Conservation (phyloP, 2,797 vertebrate genomes). For the Etheostoma nigrum region DNA sequence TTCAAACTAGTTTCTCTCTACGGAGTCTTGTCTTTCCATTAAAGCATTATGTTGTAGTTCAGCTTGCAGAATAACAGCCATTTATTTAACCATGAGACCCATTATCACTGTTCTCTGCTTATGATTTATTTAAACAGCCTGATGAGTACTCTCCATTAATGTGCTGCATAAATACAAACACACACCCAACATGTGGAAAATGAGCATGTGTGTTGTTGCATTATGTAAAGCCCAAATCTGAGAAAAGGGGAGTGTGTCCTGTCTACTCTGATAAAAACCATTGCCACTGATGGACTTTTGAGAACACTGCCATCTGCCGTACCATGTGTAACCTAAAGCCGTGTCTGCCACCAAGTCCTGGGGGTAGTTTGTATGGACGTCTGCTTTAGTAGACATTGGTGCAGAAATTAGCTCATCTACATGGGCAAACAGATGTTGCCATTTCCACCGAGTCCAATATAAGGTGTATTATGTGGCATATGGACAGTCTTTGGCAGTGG, state of each 20-base stretch:
- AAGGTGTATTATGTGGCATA: slow-evolving; percentile 75
- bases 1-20: not conserved
- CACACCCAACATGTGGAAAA: slow-evolving; percentile 54
- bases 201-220: slow-evolving; percentile 51
- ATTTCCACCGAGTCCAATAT: slow-evolving; percentile 80
- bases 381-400: slow-evolving; percentile 77
- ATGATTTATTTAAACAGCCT: slow-evolving; percentile 75
- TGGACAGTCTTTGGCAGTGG: slow-evolving; percentile 47
- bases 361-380: slow-evolving; percentile 79
- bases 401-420: slow-evolving; percentile 81
- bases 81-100: slow-evolving; percentile 61
- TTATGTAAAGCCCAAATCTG: slow-evolving; percentile 67
- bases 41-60: slow-evolving; percentile 29
- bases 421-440: slow-evolving; percentile 84
- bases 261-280: slow-evolving; percentile 73
- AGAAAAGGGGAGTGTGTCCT: slow-evolving; percentile 63
- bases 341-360: slow-evolving; percentile 75
- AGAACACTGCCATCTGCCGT: slow-evolving; percentile 84
- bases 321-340: slow-evolving; percentile 72
- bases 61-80: slow-evolving; percentile 46
- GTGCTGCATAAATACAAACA: slow-evolving; percentile 60
- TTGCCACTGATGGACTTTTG: slow-evolving; percentile 78
- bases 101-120: slow-evolving; percentile 64
- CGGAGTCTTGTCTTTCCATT: slow-evolving; percentile 33
- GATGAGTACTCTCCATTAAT: slow-evolving; percentile 64